Conservation (phyloP, 2,888 invertebrate genomes). For the Tortrix viridana region DNA sequence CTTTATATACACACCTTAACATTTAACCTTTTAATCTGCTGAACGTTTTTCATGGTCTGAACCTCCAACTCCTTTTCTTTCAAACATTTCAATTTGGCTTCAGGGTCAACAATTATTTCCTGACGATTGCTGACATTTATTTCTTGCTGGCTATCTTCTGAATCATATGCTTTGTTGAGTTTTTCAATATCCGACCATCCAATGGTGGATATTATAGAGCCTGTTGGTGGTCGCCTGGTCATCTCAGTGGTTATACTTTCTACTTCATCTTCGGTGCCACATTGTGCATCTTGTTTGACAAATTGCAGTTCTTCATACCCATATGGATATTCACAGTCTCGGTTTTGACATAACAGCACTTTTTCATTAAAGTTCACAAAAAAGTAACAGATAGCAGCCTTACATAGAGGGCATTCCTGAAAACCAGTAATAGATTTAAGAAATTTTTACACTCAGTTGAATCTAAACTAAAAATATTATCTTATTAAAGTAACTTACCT, state of each 20-base stretch:
- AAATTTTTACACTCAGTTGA: too few relatives aligned
- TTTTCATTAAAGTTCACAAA: slow-evolving; percentile 63
- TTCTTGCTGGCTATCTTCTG: slow-evolving; percentile 50
- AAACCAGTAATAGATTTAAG: too few relatives aligned
- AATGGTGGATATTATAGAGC: slow-evolving; percentile 51
- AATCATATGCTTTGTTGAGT: too few relatives aligned
- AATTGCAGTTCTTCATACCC: slow-evolving; percentile 59
- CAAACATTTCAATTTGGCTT: slow-evolving; percentile 29
- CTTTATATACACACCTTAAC: slow-evolving; percentile 42
- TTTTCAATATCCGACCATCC: slow-evolving; percentile 56
- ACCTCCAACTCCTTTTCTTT: slow-evolving; percentile 24
- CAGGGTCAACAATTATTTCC: slow-evolving; percentile 30
- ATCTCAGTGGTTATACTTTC: slow-evolving; percentile 41
- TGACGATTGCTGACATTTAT: slow-evolving; percentile 1
- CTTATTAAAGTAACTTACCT: too few relatives aligned
- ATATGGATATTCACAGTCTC: slow-evolving; percentile 66
- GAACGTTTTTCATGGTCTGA: slow-evolving; percentile 49
- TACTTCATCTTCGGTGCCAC: slow-evolving; percentile 44
- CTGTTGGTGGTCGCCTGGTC: slow-evolving; percentile 33
- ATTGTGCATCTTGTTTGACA: slow-evolving; percentile 49
- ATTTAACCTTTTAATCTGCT: slow-evolving; percentile 54
- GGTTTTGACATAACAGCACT: slow-evolving; percentile 66
- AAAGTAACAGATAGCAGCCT: slow-evolving; percentile 52
- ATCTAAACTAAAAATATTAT: too few relatives aligned
- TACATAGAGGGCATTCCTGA: slow-evolving; percentile 68